phyloP scores from a whole-genome alignment of 1,140 invertebrate genomes.

The Hylaeus anthracinus region DNA sequence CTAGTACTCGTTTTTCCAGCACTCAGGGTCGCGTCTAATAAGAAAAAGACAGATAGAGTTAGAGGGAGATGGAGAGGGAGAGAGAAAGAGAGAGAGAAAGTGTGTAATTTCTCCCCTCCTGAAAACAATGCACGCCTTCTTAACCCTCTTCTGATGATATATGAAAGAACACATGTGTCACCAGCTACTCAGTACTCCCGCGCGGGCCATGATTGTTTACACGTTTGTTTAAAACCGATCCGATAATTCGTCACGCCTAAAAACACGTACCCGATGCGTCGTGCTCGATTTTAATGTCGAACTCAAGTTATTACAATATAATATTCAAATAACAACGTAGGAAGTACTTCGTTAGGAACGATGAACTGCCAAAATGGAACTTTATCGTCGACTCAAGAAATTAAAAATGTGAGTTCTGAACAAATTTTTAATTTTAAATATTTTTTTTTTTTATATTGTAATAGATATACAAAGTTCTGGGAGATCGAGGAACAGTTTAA shows the following conservation, averaged over 20 bases:
- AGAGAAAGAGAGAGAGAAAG: constrained; percentile 15
- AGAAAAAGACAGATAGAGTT: background rate
- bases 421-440: background rate
- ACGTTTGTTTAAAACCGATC: background rate
- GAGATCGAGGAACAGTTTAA: no score
- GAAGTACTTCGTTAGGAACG: background rate
- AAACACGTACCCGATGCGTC: no score
- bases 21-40: constrained; percentile 9
- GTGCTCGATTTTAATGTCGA: background rate
- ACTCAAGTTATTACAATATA: background rate
- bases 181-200: constrained; percentile 3
- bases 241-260: no score
- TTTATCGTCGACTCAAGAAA: background rate
- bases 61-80: background rate
- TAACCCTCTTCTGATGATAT: constrained; percentile 18
- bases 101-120: constrained; percentile 28
- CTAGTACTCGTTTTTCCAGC: background rate
- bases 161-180: constrained; percentile 38
- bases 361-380: background rate
- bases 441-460: background rate
- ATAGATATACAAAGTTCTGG: background rate
- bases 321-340: background rate
- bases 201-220: background rate
- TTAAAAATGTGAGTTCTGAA: constrained; percentile 3
- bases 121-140: background rate